Evolutionary conservation across 2,797 vertebrate species (phyloP), one percentile per base, ranked within the genome.

Genomic region (Mormyrops attenuatus): DNA sequence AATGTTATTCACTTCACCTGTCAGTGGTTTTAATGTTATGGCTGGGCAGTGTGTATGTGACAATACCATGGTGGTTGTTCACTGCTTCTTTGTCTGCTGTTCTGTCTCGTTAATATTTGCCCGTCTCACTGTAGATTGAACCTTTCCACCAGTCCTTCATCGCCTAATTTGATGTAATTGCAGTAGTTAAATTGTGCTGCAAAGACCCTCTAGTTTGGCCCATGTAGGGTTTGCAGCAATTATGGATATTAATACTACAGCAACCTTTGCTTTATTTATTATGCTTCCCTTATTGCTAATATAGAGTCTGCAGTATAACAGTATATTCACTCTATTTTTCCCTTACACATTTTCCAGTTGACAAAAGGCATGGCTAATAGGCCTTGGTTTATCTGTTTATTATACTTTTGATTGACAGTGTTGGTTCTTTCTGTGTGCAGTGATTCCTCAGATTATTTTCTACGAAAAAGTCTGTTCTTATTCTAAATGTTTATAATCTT

Each of bases 141-240:
- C 15, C 63, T 63, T 49, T 60, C n/a, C 34, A 66, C 22, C 50
- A 34, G 41, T 60, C 20, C 60, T 77, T 15, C 7, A n/a, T 47
- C 7, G 49, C 3, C 47, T 26, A 52, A 89, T 89, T 88, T 17
- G 7, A 55, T 50, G 13, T 88, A 57, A 89, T 80, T 89, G 52
- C 73, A 89, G 60, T 26, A 11, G 15, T 86, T 85, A 11, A 85
- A 60, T 47, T 38, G 3, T 66, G 63, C 63, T 30, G 9, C 63
- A 66, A 66, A 66, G 63, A 30, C 22, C 63, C 63, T 30, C 63
- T 30, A 66, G 63, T 66, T 26, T 30, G 63, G 26, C 26, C 63
- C 50, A 44, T 34, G 11, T 49, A 60, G 5, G 50, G 73, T 38
- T 30, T 55, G 88, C 3, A 80, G 77, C 8, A n/a, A 89, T 89